Evolutionary conservation across 2,113 vertebrate genomes (phyloP), one percentile per base, ranked within the genome.

Genomic region (Dunckerocampus dactyliophorus): DNA sequence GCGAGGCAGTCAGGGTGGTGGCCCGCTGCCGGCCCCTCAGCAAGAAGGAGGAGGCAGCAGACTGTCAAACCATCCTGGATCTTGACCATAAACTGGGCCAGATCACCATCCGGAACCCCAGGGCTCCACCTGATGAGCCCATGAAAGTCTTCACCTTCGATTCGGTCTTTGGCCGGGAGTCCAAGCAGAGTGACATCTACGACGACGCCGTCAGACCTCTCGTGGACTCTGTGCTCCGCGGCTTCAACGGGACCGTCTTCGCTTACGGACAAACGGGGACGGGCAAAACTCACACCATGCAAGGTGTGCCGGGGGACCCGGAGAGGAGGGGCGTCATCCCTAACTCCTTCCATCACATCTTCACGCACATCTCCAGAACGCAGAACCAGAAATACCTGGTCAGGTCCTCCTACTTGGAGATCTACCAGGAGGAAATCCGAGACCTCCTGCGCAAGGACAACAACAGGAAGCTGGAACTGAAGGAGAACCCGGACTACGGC

Each of bases 371-470:
- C 86, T 95, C 96, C 34, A 92, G 96, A 65, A 96, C 93, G 46
- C 95, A 95, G 89, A 94, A 96, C 83, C 95, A 96, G 83, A 94
- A 97, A 77, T 98, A 95, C 85, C 85, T 99, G 83, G 96, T 99
- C 61, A 90, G 96, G 80, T 96, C 95, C n/a, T 99, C 96, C 0
- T 99, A 98, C 79, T 83, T 99, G 71, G 96, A 99, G 88, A 98
- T 99, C 83, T 99, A 99, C 83, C 95, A 96, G 85, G 96, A 99
- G 88, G 95, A 99, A 73, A 92, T 99, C 73, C 72, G 95, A 52
- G 96, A 99, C 52, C 93, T 98, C 19, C 88, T 99, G 39, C 93
- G 92, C 79, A 97, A 95, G 76, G 93, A 98, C 79, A 95, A 95
- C 62, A 92, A 82, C 82, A 93, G 88, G 84, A 94, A 93, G 69